Evolutionary conservation across 2,113 vertebrate species (phyloP).

Genomic region (Alosa alosa): DNA sequence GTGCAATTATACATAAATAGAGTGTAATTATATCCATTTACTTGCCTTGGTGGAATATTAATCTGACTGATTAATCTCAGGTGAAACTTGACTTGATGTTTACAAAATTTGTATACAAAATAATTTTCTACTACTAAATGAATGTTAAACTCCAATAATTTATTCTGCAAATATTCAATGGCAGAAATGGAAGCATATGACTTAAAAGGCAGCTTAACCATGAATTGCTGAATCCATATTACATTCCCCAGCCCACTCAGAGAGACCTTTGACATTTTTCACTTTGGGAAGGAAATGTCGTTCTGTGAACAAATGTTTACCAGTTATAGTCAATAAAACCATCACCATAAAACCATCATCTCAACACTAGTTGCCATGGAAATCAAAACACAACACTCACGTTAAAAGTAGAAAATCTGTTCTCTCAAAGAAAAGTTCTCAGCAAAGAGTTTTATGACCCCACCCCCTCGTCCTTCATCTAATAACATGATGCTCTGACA

Average conservation of each 20-base stretch:
- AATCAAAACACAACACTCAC: conserved; percentile 14
- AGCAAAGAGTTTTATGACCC: too few species aligned
- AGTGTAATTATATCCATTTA: background rate
- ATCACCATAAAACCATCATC: conserved; percentile 13
- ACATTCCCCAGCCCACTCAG: conserved; percentile 8
- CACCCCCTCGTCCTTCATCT: background rate
- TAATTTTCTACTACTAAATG: background rate
- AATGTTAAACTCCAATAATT: too few species aligned
- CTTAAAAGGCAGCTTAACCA: background rate
- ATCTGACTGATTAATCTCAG: background rate
- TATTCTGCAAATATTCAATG: background rate
- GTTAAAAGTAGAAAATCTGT: background rate
- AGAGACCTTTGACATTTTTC: conserved; percentile 16
- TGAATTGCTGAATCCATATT: background rate
- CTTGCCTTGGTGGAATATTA: background rate
- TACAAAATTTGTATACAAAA: conserved; percentile 1
- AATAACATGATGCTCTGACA: background rate
- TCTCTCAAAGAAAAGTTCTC: background rate
- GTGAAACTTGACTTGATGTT: background rate
- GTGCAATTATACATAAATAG: background rate
- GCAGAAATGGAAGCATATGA: background rate
- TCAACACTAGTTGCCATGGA: conserved; percentile 9
- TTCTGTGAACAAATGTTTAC: conserved; percentile 17
- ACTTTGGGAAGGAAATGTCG: conserved; percentile 14
- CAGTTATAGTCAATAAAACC: conserved; percentile 16